phyloP scores from a whole-genome alignment of 2,888 invertebrate species.

The Hylaea fasciaria region DNA sequence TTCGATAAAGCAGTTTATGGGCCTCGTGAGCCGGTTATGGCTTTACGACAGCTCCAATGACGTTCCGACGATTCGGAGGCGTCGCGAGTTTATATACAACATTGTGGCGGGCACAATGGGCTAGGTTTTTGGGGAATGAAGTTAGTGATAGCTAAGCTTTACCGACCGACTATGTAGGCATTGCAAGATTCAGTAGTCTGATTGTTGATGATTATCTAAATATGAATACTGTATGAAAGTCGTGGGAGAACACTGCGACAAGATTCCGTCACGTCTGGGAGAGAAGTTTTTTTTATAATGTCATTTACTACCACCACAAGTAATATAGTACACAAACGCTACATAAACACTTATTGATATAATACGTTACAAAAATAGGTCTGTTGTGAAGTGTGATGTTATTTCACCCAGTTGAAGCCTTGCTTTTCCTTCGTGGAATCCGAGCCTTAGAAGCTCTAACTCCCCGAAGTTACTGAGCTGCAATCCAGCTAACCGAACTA shows the following conservation, averaged over 20 bases:
- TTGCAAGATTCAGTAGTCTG: no score
- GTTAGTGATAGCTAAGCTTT: neutral
- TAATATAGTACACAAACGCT: no score
- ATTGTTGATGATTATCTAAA: no score
- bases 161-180: no score
- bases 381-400: neutral
- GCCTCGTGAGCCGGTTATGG: constrained; percentile 43
- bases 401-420: neutral
- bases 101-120: constrained; percentile 12
- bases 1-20: constrained; percentile 46
- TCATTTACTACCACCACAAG: no score
- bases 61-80: constrained; percentile 17
- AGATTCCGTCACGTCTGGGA: no score
- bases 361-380: no score
- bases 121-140: neutral
- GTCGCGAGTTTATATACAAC: constrained; percentile 21
- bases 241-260: no score
- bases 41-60: constrained; percentile 38
- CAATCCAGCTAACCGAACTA: constrained; percentile 26
- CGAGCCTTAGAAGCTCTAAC: constrained; percentile 3
- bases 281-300: no score
- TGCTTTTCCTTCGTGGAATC: neutral
- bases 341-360: no score
- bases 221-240: no score
- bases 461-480: constrained; percentile 9